Base-by-base conservation (phyloP, 2,888 invertebrate species). In the Brenthis hecate region DNA sequence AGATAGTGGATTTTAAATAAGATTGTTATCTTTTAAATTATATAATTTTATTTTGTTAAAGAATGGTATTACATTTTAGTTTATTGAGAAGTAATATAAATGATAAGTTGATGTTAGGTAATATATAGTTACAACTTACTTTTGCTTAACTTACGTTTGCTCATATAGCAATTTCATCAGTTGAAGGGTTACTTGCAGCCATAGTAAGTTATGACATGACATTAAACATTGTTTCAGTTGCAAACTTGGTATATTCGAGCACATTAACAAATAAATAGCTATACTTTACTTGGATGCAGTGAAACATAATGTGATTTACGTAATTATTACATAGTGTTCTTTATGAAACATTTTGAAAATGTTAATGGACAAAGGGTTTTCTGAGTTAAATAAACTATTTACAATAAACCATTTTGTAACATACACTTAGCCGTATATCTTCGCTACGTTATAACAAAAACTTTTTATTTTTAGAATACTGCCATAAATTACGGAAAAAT, bases 211-310 rank as follows among this genome's bases (percentile, higher is more conserved):
- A 19, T 47, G 13, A 47, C 8, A 19, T 47, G 13, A 47, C 8
- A n/a, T 14, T 48, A 23, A 47, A 48, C 28, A 50, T 32, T 50
- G 28, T 50, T 50, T 60, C 13, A 50, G 60, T 28, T 60, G 60
- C 60, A 60, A 60, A 54, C 23, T 65, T 65, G 58, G 53, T 57
- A 58, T 58, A 58, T 54, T 58, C 65, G 57, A 53, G 65, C 16
- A 28, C 47, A 53, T 65, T 58, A 53, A 47, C 47, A 65, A 57
- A 65, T 57, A 57, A 50, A 60, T 60, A 60, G 65, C 65, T 58
- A 43, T 57, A 53, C 65, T 65, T 65, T 65, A 47, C 58, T 36
- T 2, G 50, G 28, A 16, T 32, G 5, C 50, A 60, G 28, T 28
- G n/a, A n/a, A 50, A 50, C n/a, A 23, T 23, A 60, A 50, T 50